phyloP scores from a whole-genome alignment of 1,140 invertebrate species.

The Pogonomyrmex barbatus region DNA sequence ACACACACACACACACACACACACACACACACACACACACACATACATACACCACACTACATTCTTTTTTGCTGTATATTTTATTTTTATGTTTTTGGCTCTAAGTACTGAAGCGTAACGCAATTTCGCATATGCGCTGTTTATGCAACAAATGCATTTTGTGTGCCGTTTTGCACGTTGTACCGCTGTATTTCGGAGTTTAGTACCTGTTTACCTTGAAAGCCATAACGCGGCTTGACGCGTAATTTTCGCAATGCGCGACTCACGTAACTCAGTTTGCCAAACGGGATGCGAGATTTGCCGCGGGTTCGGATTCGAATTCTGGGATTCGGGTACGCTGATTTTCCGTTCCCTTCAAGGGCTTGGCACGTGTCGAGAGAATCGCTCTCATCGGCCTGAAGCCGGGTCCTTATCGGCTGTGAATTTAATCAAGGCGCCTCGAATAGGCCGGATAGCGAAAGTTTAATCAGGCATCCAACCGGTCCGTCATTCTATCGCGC shows the following conservation, averaged over 20 bases:
- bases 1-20: background rate
- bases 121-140: constrained; percentile 38
- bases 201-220: constrained; percentile 60
- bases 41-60: too few relatives aligned
- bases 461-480: constrained; percentile 64
- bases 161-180: constrained; percentile 7
- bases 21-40: too few relatives aligned
- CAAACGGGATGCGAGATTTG: constrained; percentile 18
- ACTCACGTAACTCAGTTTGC: constrained; percentile 54
- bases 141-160: constrained; percentile 53
- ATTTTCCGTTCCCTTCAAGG: constrained; percentile 31
- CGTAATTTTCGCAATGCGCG: constrained; percentile 56
- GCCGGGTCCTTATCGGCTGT: constrained; percentile 13
- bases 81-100: constrained; percentile 34
- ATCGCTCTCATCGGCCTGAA: constrained; percentile 8
- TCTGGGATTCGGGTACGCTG: constrained; percentile 4
- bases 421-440: constrained; percentile 31
- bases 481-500: constrained; percentile 9
- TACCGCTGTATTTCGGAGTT: constrained; percentile 35
- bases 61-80: constrained; percentile 8
- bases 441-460: constrained; percentile 38
- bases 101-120: constrained; percentile 40
- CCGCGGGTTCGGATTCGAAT: background rate
- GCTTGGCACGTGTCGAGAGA: constrained; percentile 22
- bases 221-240: constrained; percentile 58